Evolutionary conservation across 23 tunicate species (phyloP), one percentile per base, ranked within the genome.

Genomic region (Trididemnum clinides): DNA sequence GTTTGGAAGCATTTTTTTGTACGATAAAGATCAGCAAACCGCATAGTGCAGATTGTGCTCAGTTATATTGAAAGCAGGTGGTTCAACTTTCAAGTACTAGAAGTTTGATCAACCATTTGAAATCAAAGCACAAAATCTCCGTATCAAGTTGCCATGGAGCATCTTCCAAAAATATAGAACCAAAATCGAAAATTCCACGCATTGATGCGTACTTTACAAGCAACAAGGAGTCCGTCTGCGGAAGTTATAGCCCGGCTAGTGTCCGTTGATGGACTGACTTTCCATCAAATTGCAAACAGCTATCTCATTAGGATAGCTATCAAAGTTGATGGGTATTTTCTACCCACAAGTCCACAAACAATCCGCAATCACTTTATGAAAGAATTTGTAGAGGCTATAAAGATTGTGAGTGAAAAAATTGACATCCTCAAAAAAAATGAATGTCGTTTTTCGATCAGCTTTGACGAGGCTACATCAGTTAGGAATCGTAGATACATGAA

Each of bases 401-500:
- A 12, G 69, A 62, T 26, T 62, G 69, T 62, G 26, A 62, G 69
- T 62, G 69, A 62, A 62, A 62, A 62, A 62, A 26, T 62, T 62
- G 21, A 62, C 27, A 21, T 26, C 18, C 26, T 26, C 27, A 62
- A 62, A 26, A 62, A 62, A 26, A 62, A 62, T 26, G 69, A 26
- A 62, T 22, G 21, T 62, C 69, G 27, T 44, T 44, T 44, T 44
- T 44, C 12, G 15, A 44, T 44, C 15, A 44, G 54, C 54, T 44
- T 44, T 44, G 69, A 62, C 69, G 27, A 62, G 27, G 22, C 69
- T 12, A 62, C 69, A 18, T 62, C 69, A 62, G 69, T 62, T 26
- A 62, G 69, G 69, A 62, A 62, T 62, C 69, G 69, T 62, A 22
- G 69, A 62, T 62, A 62, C 69, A 62, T 62, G 69, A 62, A 70